A percentile compares a stretch with the other conserved stretches of the same genome.
phyloP scores from a whole-genome alignment of 2,113 vertebrate genomes.

The Campylomormyrus tamandua region DNA sequence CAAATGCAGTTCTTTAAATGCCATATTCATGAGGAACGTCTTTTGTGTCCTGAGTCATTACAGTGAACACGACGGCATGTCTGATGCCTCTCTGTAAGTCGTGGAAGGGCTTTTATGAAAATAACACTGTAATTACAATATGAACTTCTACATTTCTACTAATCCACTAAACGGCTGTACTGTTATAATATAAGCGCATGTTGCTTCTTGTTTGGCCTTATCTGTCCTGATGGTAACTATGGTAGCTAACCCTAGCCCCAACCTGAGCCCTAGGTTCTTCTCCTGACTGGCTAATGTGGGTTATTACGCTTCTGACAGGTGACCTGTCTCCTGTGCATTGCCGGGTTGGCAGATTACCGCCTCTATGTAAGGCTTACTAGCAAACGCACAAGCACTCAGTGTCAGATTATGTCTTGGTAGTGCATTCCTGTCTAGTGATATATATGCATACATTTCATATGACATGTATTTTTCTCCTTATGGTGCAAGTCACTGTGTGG shows the following conservation, averaged over 20 bases:
- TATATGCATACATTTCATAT: neutral
- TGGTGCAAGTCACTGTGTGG: neutral
- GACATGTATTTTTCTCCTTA: neutral
- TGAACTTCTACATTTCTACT: neutral
- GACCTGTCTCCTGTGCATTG: neutral
- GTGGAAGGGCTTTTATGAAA: slow-evolving; percentile 7
- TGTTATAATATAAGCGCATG: neutral
- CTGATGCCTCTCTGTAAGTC: neutral
- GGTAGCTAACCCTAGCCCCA: neutral
- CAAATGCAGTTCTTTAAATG: slow-evolving; percentile 39
- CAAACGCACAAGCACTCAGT: neutral
- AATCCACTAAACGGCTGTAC: neutral
- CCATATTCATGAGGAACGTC: slow-evolving; percentile 35
- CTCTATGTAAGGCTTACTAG: neutral
- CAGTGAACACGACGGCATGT: neutral
- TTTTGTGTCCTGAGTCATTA: slow-evolving; percentile 36
- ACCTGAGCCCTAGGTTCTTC: neutral
- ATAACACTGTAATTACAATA: slow-evolving; percentile 33
- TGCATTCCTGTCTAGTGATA: neutral
- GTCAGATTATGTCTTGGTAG: neutral
- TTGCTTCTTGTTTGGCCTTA: neutral
- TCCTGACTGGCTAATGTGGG: neutral
- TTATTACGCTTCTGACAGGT: neutral
- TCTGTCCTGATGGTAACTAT: neutral
- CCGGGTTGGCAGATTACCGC: neutral